Evolutionary conservation across 2,888 invertebrate genomes (phyloP).

Genomic region (Tipula confusa): DNA sequence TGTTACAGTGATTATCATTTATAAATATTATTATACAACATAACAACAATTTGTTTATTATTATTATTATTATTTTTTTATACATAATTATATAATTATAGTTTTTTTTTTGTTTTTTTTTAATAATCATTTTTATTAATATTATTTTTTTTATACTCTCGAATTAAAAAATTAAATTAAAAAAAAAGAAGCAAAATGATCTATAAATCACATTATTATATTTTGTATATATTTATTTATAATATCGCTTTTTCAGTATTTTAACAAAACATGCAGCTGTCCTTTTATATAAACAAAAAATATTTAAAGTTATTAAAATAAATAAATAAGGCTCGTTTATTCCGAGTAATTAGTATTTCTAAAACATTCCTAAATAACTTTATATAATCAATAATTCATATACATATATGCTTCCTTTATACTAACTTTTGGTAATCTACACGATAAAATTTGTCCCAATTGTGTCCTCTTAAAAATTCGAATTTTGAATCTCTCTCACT

Average conservation of each 20-base stretch:
- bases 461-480: not conserved
- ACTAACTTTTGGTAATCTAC: not conserved
- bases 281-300: not conserved
- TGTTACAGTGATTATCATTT: slow-evolving; percentile 65
- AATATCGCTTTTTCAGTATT: slow-evolving; percentile 9
- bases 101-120: not conserved
- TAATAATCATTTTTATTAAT: slow-evolving; percentile 26
- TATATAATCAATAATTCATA: not conserved
- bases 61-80: slow-evolving; percentile 5
- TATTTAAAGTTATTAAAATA: not conserved
- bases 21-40: not conserved
- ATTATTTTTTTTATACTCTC: not conserved
- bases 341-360: not conserved
- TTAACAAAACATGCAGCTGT: slow-evolving; percentile 12
- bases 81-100: slow-evolving; percentile 12
- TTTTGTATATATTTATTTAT: slow-evolving; percentile 25
- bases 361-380: slow-evolving; percentile 3
- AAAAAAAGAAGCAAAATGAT: too few relatives aligned
- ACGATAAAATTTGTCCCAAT: not conserved
- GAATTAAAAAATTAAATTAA: not conserved
- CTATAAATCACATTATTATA: not conserved
- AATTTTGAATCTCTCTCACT: not conserved
- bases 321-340: not conserved
- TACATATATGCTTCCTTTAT: not conserved
- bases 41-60: not conserved